These are phyloP conservation scores for Novumbra hubbsi DNA, from an alignment of 2,797 vertebrate genomes.

Conservation along the genomic window DNA sequence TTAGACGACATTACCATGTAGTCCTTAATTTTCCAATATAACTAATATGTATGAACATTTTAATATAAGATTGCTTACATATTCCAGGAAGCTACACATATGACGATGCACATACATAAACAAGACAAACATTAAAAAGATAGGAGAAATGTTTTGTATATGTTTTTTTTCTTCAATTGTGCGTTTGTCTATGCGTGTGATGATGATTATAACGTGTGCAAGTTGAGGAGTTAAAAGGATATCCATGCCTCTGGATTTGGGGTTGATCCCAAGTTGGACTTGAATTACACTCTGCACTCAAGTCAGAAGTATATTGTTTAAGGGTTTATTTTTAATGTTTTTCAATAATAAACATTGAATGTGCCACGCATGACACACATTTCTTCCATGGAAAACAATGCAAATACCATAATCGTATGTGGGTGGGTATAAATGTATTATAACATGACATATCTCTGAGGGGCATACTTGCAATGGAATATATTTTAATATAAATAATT, in stretches of 20 bases:
- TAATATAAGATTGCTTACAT: constrained; percentile 57
- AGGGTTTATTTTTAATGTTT: constrained; percentile 65
- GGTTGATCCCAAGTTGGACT: constrained; percentile 24
- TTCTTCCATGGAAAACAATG: constrained; percentile 74
- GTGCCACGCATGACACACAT: constrained; percentile 70
- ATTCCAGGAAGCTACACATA: constrained; percentile 52
- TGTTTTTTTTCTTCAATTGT: constrained; percentile 13
- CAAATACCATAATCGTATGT: constrained; percentile 73
- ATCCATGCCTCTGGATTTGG: constrained; percentile 27
- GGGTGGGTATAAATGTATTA: constrained; percentile 74
- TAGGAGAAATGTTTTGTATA: constrained; percentile 41
- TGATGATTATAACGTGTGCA: neutral
- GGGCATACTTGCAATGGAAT: constrained; percentile 74
- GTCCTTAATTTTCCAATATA: constrained; percentile 58
- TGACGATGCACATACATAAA: constrained; percentile 46
- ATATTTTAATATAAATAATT: constrained; percentile 69
- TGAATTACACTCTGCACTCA: constrained; percentile 37
- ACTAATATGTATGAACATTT: constrained; percentile 54
- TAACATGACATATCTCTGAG: constrained; percentile 74
- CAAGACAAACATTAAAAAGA: constrained; percentile 47
- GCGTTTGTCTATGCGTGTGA: constrained; percentile 11
- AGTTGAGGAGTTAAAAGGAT: neutral
- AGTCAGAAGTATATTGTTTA: constrained; percentile 58
- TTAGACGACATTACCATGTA: constrained; percentile 56
- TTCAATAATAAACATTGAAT: constrained; percentile 75